Conservation (phyloP, 2,797 vertebrate species). For the Lerista edwardsae region DNA sequence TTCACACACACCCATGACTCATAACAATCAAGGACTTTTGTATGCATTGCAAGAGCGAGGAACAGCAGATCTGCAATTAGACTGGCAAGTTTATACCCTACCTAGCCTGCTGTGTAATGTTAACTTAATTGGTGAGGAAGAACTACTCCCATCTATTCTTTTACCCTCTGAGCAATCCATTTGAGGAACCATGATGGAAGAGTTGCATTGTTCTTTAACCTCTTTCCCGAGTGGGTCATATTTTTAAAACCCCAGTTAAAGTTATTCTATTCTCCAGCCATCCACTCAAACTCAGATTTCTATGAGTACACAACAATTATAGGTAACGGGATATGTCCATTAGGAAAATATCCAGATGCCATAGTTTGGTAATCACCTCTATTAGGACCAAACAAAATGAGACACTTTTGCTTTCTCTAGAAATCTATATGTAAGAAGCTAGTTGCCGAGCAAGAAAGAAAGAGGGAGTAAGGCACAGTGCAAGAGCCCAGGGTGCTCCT, state of each 20-base stretch:
- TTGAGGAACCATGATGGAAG: neutral
- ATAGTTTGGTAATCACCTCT: no score
- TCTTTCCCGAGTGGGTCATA: neutral
- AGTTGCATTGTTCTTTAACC: neutral
- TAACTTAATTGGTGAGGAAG: neutral
- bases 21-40: neutral
- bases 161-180: neutral
- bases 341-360: no score
- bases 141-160: neutral
- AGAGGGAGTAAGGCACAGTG: no score
- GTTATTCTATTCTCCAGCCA: neutral
- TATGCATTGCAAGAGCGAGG: neutral
- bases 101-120: neutral
- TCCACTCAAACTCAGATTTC: neutral
- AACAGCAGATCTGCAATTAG: neutral
- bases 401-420: no score
- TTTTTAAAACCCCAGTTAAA: neutral
- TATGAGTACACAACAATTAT: no score
- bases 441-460: no score
- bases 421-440: no score
- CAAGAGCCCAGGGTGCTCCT: no score
- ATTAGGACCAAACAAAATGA: no score
- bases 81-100: neutral
- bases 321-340: no score
- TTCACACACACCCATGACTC: neutral